phyloP scores from a whole-genome alignment of 2,888 invertebrate genomes.

The Shargacucullia verbasci region DNA sequence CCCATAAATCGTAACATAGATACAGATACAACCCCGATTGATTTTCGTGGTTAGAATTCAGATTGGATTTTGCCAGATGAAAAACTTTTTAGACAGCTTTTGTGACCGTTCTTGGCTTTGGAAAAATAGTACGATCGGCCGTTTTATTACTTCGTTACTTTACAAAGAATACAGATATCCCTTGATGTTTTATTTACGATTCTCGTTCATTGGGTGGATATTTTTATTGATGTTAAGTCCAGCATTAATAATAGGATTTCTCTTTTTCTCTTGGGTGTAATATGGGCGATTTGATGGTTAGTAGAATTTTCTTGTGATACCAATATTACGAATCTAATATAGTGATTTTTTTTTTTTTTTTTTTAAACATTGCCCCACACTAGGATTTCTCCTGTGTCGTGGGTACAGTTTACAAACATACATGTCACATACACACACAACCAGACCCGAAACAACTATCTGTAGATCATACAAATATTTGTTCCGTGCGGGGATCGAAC shows the following conservation, averaged over 20 bases:
- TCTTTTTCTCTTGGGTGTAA: neutral
- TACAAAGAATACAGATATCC: slow-evolving; percentile 12
- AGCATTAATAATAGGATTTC: neutral
- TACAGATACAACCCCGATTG: slow-evolving; percentile 23
- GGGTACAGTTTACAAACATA: too few relatives aligned
- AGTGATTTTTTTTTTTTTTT: too few relatives aligned
- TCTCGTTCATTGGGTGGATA: slow-evolving; percentile 25
- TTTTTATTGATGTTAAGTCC: slow-evolving; percentile 15
- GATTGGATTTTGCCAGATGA: slow-evolving; percentile 43
- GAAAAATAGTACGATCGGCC: slow-evolving; percentile 21
- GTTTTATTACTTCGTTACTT: slow-evolving; percentile 34
- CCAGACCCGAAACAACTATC: too few relatives aligned
- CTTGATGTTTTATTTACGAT: slow-evolving; percentile 38
- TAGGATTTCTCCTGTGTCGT: too few relatives aligned
- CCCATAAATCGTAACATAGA: slow-evolving; percentile 23
- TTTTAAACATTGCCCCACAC: too few relatives aligned
- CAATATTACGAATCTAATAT: too few relatives aligned
- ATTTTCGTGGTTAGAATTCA: slow-evolving; percentile 48
- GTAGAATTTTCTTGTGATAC: too few relatives aligned
- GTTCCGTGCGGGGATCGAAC: too few relatives aligned
- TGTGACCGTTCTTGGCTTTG: slow-evolving; percentile 18
- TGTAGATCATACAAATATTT: too few relatives aligned
- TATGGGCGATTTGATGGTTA: too few relatives aligned
- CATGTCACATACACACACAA: too few relatives aligned
- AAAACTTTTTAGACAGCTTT: slow-evolving; percentile 24